Base-by-base conservation (phyloP, 2,888 invertebrate species). In the Amiota communis region DNA sequence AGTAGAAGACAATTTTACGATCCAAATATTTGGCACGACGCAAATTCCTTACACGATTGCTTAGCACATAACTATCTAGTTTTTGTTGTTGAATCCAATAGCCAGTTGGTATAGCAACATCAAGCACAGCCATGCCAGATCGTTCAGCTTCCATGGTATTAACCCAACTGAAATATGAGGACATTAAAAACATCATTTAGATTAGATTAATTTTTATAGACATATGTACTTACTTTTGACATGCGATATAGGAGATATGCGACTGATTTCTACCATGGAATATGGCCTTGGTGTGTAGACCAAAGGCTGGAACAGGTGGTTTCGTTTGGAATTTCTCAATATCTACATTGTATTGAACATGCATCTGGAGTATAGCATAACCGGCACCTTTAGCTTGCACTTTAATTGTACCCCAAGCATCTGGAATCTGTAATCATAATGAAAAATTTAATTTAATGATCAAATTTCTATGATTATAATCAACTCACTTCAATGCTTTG, bases 391-490 rank as follows among this genome's bases (percentile, higher is more conserved):
- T 95, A 0, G 96, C 97, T 81, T 96, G 94, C 64, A 98, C 96
- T 90, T 96, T 95, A 53, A 98, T 96, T 0, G 96, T 97, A 84
- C 98, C 98, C 95, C 96, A 98, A 64, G 97, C 97, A 85, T 95
- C 93, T 0, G 97, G 96, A 88, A 97, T 96, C 95, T 95, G 47
- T 3, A 51, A 23, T 8, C 10, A 56, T 20, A 23, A 13, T 53
- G 13, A 10, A 53, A 59, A 17, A 47, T 36, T 23, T 36, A 2
- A 36, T 36, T 36, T 36, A 20, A 73, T 48, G 8, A 20, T 4
- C 13, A 65, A 48, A 20, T n/a, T n/a, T n/a, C n/a, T n/a, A n/a
- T n/a, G n/a, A 23, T 64, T 10, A 63, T 68, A 64, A 53, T 11
- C 11, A 23, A 82, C 82, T 82, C 83, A 95, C 95, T 82, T 96